Evolutionary conservation across 2,113 vertebrate species (phyloP).

Genomic region (Strigops habroptila): DNA sequence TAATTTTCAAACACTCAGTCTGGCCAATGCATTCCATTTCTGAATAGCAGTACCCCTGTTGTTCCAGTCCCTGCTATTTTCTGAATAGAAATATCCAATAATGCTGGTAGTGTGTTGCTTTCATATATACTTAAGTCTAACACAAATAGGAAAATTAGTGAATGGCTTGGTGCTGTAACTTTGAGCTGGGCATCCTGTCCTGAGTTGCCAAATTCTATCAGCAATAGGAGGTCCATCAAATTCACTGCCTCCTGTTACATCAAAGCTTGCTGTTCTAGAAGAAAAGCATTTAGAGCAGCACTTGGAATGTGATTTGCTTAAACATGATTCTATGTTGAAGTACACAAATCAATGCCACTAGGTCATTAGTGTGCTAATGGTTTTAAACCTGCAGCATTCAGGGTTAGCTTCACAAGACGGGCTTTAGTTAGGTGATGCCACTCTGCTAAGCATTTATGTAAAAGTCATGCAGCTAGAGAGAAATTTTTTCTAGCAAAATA

Average conservation of each 20-base stretch:
- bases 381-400: neutral
- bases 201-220: neutral
- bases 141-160: neutral
- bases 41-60: neutral
- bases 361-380: accelerated
- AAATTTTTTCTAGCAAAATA: neutral
- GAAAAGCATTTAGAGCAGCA: neutral
- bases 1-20: neutral
- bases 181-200: neutral
- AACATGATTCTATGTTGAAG: neutral
- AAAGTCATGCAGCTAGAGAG: neutral
- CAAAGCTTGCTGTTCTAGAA: neutral
- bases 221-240: neutral
- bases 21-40: neutral
- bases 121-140: neutral
- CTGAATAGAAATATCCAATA: neutral
- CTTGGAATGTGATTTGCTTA: neutral
- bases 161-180: neutral
- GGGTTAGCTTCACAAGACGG: neutral
- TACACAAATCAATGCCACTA: neutral
- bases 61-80: neutral
- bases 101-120: neutral
- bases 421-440: neutral
- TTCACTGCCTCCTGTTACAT: neutral
- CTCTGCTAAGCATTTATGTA: neutral